Evolutionary conservation across 2,888 invertebrate genomes (phyloP).

Genomic region (Anoncus sp.): DNA sequence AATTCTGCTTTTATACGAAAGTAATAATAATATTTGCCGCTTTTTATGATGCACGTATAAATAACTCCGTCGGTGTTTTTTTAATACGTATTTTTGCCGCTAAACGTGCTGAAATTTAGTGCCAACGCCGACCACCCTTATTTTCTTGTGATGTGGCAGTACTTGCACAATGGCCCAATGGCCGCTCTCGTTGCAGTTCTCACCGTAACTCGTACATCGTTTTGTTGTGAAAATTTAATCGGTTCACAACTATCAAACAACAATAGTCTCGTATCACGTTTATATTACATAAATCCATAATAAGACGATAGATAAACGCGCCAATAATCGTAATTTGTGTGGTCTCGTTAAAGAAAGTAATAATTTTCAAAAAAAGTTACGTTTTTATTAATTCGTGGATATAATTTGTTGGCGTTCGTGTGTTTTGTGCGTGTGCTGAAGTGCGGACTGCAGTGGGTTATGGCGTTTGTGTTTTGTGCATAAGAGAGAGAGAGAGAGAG

Average conservation of each 20-base stretch:
- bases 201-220: constrained; percentile 40
- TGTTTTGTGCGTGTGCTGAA: constrained; percentile 20
- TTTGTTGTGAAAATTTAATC: constrained; percentile 55
- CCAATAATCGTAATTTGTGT: too few species aligned
- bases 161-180: constrained; percentile 59
- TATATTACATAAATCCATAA: constrained; percentile 18
- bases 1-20: too few species aligned
- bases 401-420: constrained; percentile 23
- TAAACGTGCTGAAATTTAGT: constrained; percentile 35
- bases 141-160: constrained; percentile 62
- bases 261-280: neutral
- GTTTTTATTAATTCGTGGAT: constrained; percentile 1
- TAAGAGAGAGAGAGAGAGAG: constrained; percentile 14
- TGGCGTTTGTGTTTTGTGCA: constrained; percentile 2
- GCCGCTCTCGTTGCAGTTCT: constrained; percentile 54
- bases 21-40: too few species aligned
- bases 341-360: neutral
- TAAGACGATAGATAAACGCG: neutral
- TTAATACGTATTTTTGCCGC: too few species aligned
- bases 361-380: neutral
- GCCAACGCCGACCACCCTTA: constrained; percentile 47
- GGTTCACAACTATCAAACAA: constrained; percentile 10
- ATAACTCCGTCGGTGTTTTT: too few species aligned
- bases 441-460: neutral
- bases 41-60: too few species aligned